A percentile compares a stretch with the other conserved stretches of the same genome.
These are phyloP conservation scores for Drosophila sechellia DNA, from an alignment of 1,140 invertebrate species.

Conservation along the genomic window DNA sequence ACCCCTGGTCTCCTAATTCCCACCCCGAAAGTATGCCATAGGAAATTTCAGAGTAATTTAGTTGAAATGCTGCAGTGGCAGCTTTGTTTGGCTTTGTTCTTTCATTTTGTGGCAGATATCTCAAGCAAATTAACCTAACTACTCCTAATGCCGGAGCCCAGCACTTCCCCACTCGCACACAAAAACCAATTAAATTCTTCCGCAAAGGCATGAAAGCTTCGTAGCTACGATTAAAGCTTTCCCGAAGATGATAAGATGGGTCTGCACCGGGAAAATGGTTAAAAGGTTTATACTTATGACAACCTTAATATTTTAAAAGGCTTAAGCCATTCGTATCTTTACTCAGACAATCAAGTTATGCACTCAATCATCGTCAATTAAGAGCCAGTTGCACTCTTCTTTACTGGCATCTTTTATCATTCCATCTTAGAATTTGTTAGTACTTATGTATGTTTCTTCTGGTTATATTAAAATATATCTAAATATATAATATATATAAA, in stretches of 20 bases:
- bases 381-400: no score
- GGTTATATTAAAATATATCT: no score
- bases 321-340: no score
- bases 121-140: conserved; percentile 58
- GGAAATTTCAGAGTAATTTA: conserved; percentile 40
- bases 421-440: no score
- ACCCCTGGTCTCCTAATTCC: conserved; percentile 15
- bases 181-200: conserved; percentile 60
- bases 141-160: conserved; percentile 38
- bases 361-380: no score
- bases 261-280: neutral
- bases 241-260: neutral
- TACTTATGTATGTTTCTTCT: no score
- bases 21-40: conserved; percentile 25
- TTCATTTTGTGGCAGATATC: conserved; percentile 56
- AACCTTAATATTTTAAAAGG: neutral
- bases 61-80: conserved; percentile 36
- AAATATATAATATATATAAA: no score
- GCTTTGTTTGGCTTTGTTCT: conserved; percentile 37
- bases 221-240: conserved; percentile 47
- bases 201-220: conserved; percentile 57
- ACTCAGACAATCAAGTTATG: no score
- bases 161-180: conserved; percentile 15
- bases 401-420: no score
- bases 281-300: neutral